A percentile compares a stretch with the other conserved stretches of the same genome.
These are phyloP conservation scores for Pseudomyrmex flavicornis DNA, from an alignment of 1,140 invertebrate species.

Conservation along the genomic window DNA sequence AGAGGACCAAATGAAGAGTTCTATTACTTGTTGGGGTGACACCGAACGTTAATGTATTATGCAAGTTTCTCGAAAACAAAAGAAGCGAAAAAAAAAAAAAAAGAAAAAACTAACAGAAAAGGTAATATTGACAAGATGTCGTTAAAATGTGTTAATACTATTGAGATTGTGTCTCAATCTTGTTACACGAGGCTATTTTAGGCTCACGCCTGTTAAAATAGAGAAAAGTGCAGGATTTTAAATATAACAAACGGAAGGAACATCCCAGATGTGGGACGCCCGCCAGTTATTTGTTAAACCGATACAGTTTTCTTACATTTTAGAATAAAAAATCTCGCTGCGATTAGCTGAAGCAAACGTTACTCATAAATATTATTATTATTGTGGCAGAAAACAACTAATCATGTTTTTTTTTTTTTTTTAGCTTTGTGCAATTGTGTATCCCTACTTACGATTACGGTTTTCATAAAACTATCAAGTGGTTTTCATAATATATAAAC, in stretches of 20 bases:
- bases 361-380: background rate
- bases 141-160: slow-evolving; percentile 2
- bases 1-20: slow-evolving; percentile 71
- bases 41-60: slow-evolving; percentile 49
- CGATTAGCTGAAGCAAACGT: slow-evolving; percentile 34
- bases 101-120: background rate
- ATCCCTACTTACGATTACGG: slow-evolving; percentile 47
- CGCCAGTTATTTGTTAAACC: slow-evolving; percentile 45
- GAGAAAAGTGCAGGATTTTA: slow-evolving; percentile 48
- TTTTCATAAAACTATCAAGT: slow-evolving; percentile 33
- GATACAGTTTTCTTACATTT: slow-evolving; percentile 64
- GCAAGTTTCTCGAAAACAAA: slow-evolving; percentile 35
- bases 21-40: slow-evolving; percentile 68
- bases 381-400: slow-evolving; percentile 24
- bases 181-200: slow-evolving; percentile 64
- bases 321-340: slow-evolving; percentile 50
- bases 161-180: slow-evolving; percentile 41
- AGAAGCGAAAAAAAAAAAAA: background rate
- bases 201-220: slow-evolving; percentile 47
- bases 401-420: slow-evolving; percentile 40
- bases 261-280: slow-evolving; percentile 6
- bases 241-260: slow-evolving; percentile 54
- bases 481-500: slow-evolving; percentile 20
- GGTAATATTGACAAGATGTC: slow-evolving; percentile 25
- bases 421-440: slow-evolving; percentile 44